Conservation (phyloP, 2,888 invertebrate genomes). For the Sericinus montela region DNA sequence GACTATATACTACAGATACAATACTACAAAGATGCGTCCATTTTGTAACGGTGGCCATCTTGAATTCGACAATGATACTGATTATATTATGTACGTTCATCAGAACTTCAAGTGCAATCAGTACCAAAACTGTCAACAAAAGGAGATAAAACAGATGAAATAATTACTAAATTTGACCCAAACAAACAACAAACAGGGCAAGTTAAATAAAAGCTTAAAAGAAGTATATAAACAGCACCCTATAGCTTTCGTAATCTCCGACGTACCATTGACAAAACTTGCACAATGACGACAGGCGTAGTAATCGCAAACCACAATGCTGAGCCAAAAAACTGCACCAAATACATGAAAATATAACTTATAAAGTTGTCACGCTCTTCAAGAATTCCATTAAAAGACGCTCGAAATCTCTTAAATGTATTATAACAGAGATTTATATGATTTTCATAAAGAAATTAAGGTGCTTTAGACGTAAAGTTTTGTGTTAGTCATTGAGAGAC, state of each 20-base stretch:
- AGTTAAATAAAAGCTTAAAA: no score
- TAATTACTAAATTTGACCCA: no score
- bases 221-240: no score
- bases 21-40: no score
- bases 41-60: no score
- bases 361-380: constrained; percentile 58
- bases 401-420: constrained; percentile 35
- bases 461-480: constrained; percentile 5
- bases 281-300: constrained; percentile 56
- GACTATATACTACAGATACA: no score
- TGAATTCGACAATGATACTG: no score
- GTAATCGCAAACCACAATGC: constrained; percentile 58
- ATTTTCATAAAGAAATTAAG: constrained; percentile 60
- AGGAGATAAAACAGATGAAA: no score
- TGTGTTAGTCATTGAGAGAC: not conserved
- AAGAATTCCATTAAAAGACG: constrained; percentile 39
- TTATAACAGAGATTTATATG: constrained; percentile 58
- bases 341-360: constrained; percentile 33
- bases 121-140: no score
- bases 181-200: no score
- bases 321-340: constrained; percentile 37
- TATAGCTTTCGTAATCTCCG: constrained; percentile 27
- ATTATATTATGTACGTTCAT: no score
- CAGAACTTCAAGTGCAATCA: no score
- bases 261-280: constrained; percentile 42